phyloP scores from a whole-genome alignment of 1,140 invertebrate species.

The Drosophila pruinosa region DNA sequence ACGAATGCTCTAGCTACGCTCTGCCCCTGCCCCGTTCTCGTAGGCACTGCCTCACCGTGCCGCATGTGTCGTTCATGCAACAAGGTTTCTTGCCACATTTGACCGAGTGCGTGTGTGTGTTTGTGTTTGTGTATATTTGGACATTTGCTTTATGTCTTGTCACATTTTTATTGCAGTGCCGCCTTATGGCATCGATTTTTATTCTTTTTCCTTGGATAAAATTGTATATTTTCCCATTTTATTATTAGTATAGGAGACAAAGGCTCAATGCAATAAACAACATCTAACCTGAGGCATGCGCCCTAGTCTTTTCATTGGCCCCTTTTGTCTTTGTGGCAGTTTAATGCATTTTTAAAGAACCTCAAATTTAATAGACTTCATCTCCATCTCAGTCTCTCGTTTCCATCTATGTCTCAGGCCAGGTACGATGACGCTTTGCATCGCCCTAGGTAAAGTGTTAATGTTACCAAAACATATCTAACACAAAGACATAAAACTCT shows the following conservation, averaged over 20 bases:
- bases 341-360: conserved; percentile 77
- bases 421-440: conserved; percentile 23
- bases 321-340: conserved; percentile 35
- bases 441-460: conserved; percentile 60
- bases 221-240: conserved; percentile 76
- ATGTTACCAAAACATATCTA: conserved; percentile 75
- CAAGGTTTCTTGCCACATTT: conserved; percentile 38
- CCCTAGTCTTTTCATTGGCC: conserved; percentile 23
- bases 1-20: neutral
- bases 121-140: conserved; percentile 35
- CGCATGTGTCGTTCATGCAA: conserved; percentile 49
- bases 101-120: neutral
- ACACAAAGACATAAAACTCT: conserved; percentile 51
- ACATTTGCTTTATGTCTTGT: conserved; percentile 71
- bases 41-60: conserved; percentile 8
- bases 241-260: conserved; percentile 41
- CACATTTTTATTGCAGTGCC: conserved; percentile 70
- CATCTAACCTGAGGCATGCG: conserved; percentile 28
- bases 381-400: neutral
- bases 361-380: conserved; percentile 67
- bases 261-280: conserved; percentile 16
- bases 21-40: neutral
- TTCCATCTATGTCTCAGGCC: conserved; percentile 1
- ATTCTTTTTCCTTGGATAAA: conserved; percentile 69
- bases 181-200: conserved; percentile 76